Evolutionary conservation across 2,888 invertebrate species (phyloP), one percentile per base, ranked within the genome.

Genomic region (Acanthosepion esculentum): DNA sequence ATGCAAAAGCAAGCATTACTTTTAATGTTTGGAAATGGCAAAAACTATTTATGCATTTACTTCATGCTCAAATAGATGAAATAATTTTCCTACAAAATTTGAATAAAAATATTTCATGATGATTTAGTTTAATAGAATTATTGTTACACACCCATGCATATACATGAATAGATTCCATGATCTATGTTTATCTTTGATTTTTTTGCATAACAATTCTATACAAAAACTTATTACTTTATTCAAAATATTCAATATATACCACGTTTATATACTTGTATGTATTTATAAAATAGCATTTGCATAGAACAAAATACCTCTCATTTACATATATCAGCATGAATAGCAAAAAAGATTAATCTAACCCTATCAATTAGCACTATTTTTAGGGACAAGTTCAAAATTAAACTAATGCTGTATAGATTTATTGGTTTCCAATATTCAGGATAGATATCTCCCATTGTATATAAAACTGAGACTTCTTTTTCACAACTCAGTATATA

Each of bases 401-500:
- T 78, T 12, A 78, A 78, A 78, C 78, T 78, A 78, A 33, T n/a
- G 15, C 33, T n/a, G 15, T 59, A 59, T 18, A 55, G 6, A 23
- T 59, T 20, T 59, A 59, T 7, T 23, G 23, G n/a, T 78, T 78
- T n/a, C 78, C n/a, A 29, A 78, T n/a, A n/a, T 78, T 78, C 78
- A n/a, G 29, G n/a, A 78, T n/a, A 78, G 78, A 15, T 5, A 23
- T 78, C 78, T n/a, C 33, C 18, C 33, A 78, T 15, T n/a, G n/a
- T 33, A 12, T n/a, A 78, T 78, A 78, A 78, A 78, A 78, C n/a
- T 78, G n/a, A 33, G 5, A 78, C 33, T 78, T 33, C 33, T n/a
- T 78, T n/a, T 78, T 78, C 78, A n/a, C 78, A 78, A 78, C 78
- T 78, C 78, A n/a, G 12, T n/a, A n/a, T n/a, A 78, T 78, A 78